Percentiles rank a stretch among this genome's conserved stretches.
Conservation (phyloP, 2,113 vertebrate genomes). For the Gnathonemus longibarbis region DNA sequence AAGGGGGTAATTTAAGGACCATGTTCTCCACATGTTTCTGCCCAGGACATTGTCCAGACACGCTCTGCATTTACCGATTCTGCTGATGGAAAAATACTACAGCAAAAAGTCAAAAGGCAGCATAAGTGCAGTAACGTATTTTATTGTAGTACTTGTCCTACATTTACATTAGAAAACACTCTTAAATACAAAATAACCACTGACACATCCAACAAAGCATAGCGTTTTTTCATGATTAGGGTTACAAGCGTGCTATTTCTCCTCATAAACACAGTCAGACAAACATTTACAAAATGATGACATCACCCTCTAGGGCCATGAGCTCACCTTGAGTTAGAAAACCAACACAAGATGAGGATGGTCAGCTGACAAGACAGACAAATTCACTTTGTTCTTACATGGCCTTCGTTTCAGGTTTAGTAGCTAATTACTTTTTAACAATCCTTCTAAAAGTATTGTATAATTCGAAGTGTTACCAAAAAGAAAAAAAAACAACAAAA, state of each 20-base stretch:
- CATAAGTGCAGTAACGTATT: slow-evolving; percentile 31
- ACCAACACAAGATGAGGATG: neutral
- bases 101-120: neutral
- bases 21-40: neutral
- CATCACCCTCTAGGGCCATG: neutral
- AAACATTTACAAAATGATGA: slow-evolving; percentile 9
- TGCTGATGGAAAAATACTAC: neutral
- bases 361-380: neutral
- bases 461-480: neutral
- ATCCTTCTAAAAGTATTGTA: neutral
- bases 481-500: neutral
- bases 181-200: neutral
- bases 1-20: neutral
- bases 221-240: neutral
- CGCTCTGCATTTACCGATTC: neutral
- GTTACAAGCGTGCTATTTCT: neutral
- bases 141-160: slow-evolving; percentile 39
- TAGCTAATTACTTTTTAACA: slow-evolving; percentile 28
- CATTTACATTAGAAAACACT: slow-evolving; percentile 42
- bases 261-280: neutral
- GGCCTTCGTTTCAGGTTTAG: slow-evolving; percentile 6
- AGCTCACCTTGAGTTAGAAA: neutral
- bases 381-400: neutral
- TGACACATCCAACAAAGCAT: neutral
- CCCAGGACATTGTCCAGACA: neutral